Evolutionary conservation across 2,797 vertebrate species (phyloP), one percentile per base, ranked within the genome.

Genomic region (Clangula hyemalis): DNA sequence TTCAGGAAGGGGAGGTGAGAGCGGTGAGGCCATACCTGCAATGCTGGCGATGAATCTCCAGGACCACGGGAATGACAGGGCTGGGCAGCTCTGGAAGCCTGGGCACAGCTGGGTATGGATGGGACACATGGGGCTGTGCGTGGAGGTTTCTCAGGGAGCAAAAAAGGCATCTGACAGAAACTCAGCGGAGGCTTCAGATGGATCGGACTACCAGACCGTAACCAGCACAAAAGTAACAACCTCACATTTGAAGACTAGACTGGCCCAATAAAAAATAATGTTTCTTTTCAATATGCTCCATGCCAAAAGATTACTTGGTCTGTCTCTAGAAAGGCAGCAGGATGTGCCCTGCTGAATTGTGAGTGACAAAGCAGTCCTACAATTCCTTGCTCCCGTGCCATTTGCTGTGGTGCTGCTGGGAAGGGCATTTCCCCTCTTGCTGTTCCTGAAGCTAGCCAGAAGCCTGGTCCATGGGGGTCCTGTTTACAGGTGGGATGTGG

Each of bases 181-280:
- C 34, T 34, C 0, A 0, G 34, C 16, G 47, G n/a, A 64, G 41
- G n/a, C 12, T 70, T 64, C 13, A 54, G 39, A 57, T 3, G 20
- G 41, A n/a, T 38, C 18, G 49, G 39, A 8, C 32, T 54, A 49
- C 61, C 32, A 73, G 68, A n/a, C 1, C 4, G 56, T 20, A 60
- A 62, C 1, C 56, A 61, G 54, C 36, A 76, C 16, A 65, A 25
- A 92, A 45, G 13, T 5, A 49, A 54, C 77, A 65, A 75, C n/a
- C 17, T 57, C 27, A 17, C 7, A 8, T 24, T 61, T 5, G 2
- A 75, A 53, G 53, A n/a, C 51, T 38, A 43, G 25, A 70, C 21
- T 19, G 22, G 22, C 20, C 10, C 30, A 53, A 69, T 17, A 27
- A 20, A 41, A 65, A 43, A 12, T 27, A 36, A 21, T 13, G 2